Evolutionary conservation across 1,140 invertebrate species (phyloP).

Genomic region (Cyphomyrmex costatus): DNA sequence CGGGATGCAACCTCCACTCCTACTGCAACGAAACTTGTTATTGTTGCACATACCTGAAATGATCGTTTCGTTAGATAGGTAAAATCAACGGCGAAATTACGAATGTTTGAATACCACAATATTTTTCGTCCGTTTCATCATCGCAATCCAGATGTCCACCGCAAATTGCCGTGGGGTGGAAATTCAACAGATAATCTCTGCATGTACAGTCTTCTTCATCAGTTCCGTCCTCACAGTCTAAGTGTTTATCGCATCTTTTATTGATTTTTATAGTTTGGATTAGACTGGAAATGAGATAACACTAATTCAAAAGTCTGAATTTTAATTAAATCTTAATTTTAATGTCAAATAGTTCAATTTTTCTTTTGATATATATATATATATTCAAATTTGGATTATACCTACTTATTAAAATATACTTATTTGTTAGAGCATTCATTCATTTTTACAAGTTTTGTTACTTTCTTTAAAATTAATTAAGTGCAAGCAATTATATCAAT

Average conservation of each 20-base stretch:
- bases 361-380: too few relatives aligned
- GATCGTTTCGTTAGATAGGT: background rate
- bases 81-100: background rate
- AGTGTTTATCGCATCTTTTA: slow-evolving; percentile 90
- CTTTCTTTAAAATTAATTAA: too few relatives aligned
- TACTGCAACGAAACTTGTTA: slow-evolving; percentile 88
- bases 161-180: slow-evolving; percentile 89
- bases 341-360: too few relatives aligned
- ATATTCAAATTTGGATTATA: too few relatives aligned
- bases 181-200: slow-evolving; percentile 89
- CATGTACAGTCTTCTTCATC: slow-evolving; percentile 93
- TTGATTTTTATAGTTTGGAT: slow-evolving; percentile 88
- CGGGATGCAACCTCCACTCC: slow-evolving; percentile 88
- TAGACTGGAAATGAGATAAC: slow-evolving; percentile 85
- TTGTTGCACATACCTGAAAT: slow-evolving; percentile 87
- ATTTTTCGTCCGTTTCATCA: slow-evolving; percentile 91
- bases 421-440: too few relatives aligned
- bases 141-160: slow-evolving; percentile 93
- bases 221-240: slow-evolving; percentile 93
- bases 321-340: background rate
- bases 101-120: slow-evolving; percentile 87
- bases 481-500: too few relatives aligned
- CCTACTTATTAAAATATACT: too few relatives aligned
- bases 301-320: slow-evolving; percentile 29
- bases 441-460: too few relatives aligned